Percentiles rank a stretch among this genome's conserved stretches.
Conservation (phyloP, 1,140 invertebrate genomes). For the Nilaparvata lugens region DNA sequence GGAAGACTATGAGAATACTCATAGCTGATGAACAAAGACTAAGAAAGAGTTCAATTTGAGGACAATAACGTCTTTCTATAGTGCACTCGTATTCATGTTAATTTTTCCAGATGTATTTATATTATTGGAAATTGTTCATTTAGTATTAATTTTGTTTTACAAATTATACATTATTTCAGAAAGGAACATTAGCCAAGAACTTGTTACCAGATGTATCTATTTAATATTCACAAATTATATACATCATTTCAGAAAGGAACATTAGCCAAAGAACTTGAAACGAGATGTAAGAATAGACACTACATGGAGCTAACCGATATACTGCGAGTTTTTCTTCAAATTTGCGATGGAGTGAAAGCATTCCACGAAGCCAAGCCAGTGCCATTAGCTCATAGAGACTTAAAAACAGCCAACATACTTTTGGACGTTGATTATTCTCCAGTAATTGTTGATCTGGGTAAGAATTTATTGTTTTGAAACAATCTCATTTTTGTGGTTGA, state of each 20-base stretch:
- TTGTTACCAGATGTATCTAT: constrained; percentile 50
- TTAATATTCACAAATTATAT: too few relatives aligned
- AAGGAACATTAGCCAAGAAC: constrained; percentile 63
- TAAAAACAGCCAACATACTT: constrained; percentile 78
- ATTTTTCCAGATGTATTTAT: too few relatives aligned
- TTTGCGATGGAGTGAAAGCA: constrained; percentile 64
- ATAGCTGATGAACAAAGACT: too few relatives aligned
- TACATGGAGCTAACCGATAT: constrained; percentile 54
- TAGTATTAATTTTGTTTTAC: too few relatives aligned
- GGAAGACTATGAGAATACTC: too few relatives aligned
- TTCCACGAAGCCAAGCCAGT: constrained; percentile 65
- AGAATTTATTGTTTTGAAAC: too few relatives aligned
- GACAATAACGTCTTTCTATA: too few relatives aligned
- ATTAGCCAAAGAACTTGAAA: constrained; percentile 58
- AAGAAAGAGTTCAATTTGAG: too few relatives aligned
- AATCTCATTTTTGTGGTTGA: too few relatives aligned
- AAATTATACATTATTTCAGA: too few relatives aligned
- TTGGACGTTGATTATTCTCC: constrained; percentile 60
- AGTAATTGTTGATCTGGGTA: constrained; percentile 75
- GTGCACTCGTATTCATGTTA: too few relatives aligned
- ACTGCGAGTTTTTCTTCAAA: constrained; percentile 58
- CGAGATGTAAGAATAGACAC: constrained; percentile 45
- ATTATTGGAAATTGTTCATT: too few relatives aligned
- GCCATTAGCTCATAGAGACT: constrained; percentile 69
- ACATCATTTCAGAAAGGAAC: constrained; percentile 67